Base-by-base conservation (phyloP, 2,888 invertebrate genomes). In the Agrypnus murinus region DNA sequence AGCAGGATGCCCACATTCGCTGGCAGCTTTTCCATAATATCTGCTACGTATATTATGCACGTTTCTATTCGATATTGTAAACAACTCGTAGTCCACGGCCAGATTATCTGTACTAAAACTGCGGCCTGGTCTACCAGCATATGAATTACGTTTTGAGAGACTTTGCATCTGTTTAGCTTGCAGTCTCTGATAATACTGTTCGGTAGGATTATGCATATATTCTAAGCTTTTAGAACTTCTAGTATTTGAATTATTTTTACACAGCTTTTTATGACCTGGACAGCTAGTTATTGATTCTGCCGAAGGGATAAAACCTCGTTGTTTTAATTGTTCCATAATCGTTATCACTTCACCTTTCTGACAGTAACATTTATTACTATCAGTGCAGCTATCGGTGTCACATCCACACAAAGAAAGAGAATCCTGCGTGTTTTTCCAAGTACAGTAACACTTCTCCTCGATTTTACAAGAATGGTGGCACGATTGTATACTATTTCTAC, bases 321-420 rank as follows among this genome's bases (percentile, higher is more conserved):
- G 86, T 46, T 87, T 85, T 9, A 88, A 80, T 75, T 89, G 88
- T 71, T 88, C 88, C 66, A 88, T 81, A 59, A 88, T 85, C 6
- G 85, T 86, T 0, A 72, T 66, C 1, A 31, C 48, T 43, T 64
- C 80, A 77, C 1, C 86, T 82, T 5, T 86, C 81, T 83, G 90
- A 82, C 96, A 96, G 81, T 96, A 96, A 81, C 96, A 96, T 84
- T 95, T 95, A 83, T 95, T 95, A 78, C 93, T 92, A 75, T 94
- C 95, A 0, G 93, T 90, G 81, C 96, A 96, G 79, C 94, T 95
- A 82, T 96, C 95, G 0, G 95, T 94, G 79, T 94, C 94, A 81
- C 93, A 94, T 12, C 92, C 93, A 79, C 95, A 96, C 80, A 89
- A 91, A 2, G 87, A 87, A 0, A 85, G 72, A 0, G 78, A 72